Evolutionary conservation across 2,797 vertebrate species (phyloP).

Genomic region (Coilia nasus): DNA sequence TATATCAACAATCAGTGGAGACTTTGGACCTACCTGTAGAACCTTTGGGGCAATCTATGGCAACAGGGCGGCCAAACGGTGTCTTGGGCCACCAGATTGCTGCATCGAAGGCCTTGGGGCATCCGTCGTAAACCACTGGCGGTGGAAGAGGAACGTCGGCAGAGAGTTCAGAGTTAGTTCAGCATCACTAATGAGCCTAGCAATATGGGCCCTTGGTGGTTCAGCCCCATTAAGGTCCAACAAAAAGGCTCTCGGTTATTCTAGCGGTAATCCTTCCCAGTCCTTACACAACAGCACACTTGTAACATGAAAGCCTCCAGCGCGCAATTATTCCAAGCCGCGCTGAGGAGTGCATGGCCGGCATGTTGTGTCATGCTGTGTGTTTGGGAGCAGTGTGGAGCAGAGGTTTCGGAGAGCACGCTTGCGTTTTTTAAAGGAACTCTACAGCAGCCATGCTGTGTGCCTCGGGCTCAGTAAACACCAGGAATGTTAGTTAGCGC

Average conservation of each 20-base stretch:
- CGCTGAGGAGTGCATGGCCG: conserved; percentile 9
- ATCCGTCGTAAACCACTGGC: conserved; percentile 85
- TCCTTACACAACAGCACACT: conserved; percentile 20
- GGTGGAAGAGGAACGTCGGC: neutral
- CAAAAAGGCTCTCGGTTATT: conserved; percentile 16
- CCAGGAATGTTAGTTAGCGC: neutral
- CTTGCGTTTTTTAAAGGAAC: too few relatives aligned
- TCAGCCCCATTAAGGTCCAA: conserved; percentile 1
- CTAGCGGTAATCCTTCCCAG: conserved; percentile 15
- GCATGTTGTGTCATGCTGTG: conserved; percentile 22
- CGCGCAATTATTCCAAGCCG: neutral
- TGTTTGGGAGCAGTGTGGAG: neutral
- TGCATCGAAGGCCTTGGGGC: conserved; percentile 83
- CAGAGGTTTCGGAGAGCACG: too few relatives aligned
- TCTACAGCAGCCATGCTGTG: neutral
- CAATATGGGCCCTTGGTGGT: conserved; percentile 17
- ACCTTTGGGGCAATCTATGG: conserved; percentile 84
- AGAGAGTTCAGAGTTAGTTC: conserved; percentile 21
- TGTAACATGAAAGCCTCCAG: conserved; percentile 32
- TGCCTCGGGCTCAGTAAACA: neutral
- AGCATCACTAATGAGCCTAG: conserved; percentile 27
- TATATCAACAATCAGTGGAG: neutral
- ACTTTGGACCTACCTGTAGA: conserved; percentile 77
- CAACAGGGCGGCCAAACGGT: conserved; percentile 84
- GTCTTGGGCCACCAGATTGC: conserved; percentile 91